Evolutionary conservation across 2,888 invertebrate genomes (phyloP), one percentile per base, ranked within the genome.

Genomic region (Lordiphosa fenestrarum): DNA sequence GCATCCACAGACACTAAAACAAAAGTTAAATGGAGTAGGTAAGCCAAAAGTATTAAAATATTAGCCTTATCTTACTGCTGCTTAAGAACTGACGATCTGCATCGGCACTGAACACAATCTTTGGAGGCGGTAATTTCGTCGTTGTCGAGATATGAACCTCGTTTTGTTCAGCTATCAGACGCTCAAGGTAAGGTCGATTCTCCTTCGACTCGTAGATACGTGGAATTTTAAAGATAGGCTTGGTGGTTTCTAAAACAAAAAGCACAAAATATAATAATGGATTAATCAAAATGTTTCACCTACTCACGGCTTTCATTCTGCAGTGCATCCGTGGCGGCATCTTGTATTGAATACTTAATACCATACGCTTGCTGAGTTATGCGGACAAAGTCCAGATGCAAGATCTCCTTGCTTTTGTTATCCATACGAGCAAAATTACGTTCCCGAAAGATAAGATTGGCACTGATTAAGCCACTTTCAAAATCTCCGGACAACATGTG

Each of bases 401-500:
- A 72, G 4, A 85, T 73, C 39, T 75, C 66, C 10, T 57, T 81
- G 44, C 82, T 74, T n/a, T 57, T 68, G 21, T 80, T 69, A 38
- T 74, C 66, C 77, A 87, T 72, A 60, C 76, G 73, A 2, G 53
- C 58, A 13, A 81, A 75, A 52, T 84, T 72, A 10, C 87, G 70
- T 9, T 84, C 71, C 25, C 72, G 77, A 63, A 87, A 87, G 42
- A 66, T 68, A 51, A 87, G 56, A 75, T 87, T 85, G 74, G 76
- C 88, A 84, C 88, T 87, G 30, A 87, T 73, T 41, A 87, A 75
- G 51, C 85, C 86, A 60, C 80, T 73, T 15, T 72, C 66, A 59
- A 87, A 80, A 54, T 88, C 88, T 21, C 83, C 78, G 3, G 88
- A 84, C 33, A 87, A 36, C 66, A 87, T 73, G 53, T 86, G 73